These are phyloP conservation scores for Cathartes aura DNA, from an alignment of 2,113 vertebrate genomes.

Conservation along the genomic window DNA sequence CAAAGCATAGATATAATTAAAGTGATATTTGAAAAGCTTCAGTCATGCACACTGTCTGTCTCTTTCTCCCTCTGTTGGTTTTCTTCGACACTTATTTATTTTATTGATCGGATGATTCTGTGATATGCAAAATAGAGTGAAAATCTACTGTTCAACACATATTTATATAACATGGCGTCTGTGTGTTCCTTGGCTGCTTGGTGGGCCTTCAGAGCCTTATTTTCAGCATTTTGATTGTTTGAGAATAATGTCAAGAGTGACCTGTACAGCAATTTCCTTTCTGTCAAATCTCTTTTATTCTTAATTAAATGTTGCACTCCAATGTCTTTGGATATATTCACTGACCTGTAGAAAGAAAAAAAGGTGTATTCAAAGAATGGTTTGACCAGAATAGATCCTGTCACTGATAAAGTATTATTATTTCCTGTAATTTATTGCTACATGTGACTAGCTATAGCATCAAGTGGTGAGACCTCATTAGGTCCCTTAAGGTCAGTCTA, in stretches of 20 bases:
- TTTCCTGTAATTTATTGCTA: conserved; percentile 42
- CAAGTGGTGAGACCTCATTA: neutral
- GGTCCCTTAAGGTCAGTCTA: neutral
- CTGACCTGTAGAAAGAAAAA: neutral
- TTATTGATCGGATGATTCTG: neutral
- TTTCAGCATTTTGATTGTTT: conserved; percentile 18
- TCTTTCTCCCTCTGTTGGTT: neutral
- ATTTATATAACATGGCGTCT: neutral
- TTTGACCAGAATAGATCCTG: neutral
- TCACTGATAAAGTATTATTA: conserved; percentile 11
- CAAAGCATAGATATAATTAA: neutral
- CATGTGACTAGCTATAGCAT: neutral
- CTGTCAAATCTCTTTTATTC: conserved; percentile 13
- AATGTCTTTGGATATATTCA: neutral
- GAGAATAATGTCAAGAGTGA: neutral
- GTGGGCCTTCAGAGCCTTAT: neutral
- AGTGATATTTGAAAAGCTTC: neutral
- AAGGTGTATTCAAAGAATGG: neutral
- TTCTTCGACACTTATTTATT: neutral
- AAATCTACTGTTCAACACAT: neutral
- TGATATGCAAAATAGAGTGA: neutral
- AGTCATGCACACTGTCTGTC: neutral
- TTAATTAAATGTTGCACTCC: conserved; percentile 18
- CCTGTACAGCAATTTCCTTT: neutral
- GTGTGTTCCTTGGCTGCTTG: neutral